Base-by-base conservation (phyloP, 2,888 invertebrate genomes). In the Drosophila rubida region DNA sequence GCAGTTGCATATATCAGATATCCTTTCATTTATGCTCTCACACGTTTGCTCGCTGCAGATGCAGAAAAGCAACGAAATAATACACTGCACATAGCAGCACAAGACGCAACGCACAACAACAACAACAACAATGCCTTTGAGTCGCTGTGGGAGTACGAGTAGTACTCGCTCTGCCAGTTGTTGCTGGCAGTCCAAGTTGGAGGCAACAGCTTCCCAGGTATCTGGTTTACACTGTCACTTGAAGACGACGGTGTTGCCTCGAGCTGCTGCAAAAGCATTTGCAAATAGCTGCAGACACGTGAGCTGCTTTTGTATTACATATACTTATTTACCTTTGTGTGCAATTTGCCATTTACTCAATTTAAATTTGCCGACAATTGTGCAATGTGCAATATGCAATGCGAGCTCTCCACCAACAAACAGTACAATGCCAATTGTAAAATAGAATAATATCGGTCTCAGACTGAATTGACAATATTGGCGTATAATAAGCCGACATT, bases 261-360 rank as follows among this genome's bases (percentile, higher is more conserved):
- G 14, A 8, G 23, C 23, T 14, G 13, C 23, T 37, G 45, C 39
- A 30, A 41, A 42, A 48, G 48, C 27, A 30, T 53, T 64, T 51
- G 65, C 69, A 73, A 73, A 73, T 64, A 60, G 51, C 59, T 23
- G 8, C 64, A 75, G 74, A 71, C 67, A 75, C 76, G 75, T 75
- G 67, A 71, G 68, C 54, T 61, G 44, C 37, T 58, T 58, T 54
- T 61, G 42, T 67, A 53, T 55, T 54, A 42, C 32, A 41, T 13
- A 23, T 32, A 44, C 44, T 44, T 67, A 70, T 79, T 72, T 75
- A 63, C 78, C 61, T 69, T 68, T 69, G 75, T 63, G 68, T 80
- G 75, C 86, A 83, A 83, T 83, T 83, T 83, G 79, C 86, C 74
- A 77, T 83, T 83, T 83, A 83, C 80, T 86, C 86, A 80, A 80